Base-by-base conservation (phyloP, 1,140 invertebrate species). In the Andrena cerasifolii region DNA sequence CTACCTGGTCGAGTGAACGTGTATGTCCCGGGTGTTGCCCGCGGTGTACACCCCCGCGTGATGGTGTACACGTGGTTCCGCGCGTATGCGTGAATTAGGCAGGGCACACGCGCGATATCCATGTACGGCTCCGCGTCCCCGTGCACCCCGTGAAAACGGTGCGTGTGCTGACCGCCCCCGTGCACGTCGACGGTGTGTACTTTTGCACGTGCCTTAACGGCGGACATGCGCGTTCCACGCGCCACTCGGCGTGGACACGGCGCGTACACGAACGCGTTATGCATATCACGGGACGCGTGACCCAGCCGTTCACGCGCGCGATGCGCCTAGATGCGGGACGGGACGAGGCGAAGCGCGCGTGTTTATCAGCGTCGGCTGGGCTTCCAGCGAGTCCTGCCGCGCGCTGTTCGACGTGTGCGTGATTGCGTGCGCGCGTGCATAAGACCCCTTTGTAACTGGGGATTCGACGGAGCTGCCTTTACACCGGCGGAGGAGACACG, bases 401-500 rank as follows among this genome's bases (percentile, higher is more conserved):
- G n/a, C n/a, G 26, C 40, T 21, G 40, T 53, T 73, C 59, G 45
- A 47, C 63, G 73, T 45, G 63, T 28, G 40, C 68, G 76, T 65
- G 59, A 73, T 78, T 58, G 36, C 76, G 59, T 33, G 62, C 56
- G 26, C 43, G 72, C 53, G 47, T 54, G 62, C 72, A 62, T 61
- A 71, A 61, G 80, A 79, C 62, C 83, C n/a, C 72, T 84, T 61
- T 56, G 80, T 63, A n/a, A 53, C 21, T 28, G 21, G 49, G 76
- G 70, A 51, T 61, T 49, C 53, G 54, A 67, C 31, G 54, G 63
- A 47, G 72, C 47, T 43, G 59, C 68, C 78, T 83, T 51, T 73
- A 12, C 74, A 43, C 16, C 47, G 62, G 33, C 53, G 43, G 54
- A 47, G 43, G 31, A 84, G 82, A 84, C 83, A 84, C 83, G 72